phyloP scores from a whole-genome alignment of 2,797 vertebrate genomes.

The Benthosema pterotum region DNA sequence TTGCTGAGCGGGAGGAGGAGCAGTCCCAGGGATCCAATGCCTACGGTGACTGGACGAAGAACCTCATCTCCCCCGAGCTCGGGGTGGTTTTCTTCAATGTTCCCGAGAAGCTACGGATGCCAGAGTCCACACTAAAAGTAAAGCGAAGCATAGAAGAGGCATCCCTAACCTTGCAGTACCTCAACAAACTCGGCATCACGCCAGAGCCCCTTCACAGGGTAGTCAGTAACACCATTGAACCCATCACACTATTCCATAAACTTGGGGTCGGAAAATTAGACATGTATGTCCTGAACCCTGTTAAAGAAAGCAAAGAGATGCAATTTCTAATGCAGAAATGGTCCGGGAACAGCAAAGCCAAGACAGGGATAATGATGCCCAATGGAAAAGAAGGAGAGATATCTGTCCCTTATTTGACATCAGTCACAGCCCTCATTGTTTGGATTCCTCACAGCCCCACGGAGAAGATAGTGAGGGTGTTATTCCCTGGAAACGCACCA shows the following conservation, averaged over 20 bases:
- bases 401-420: conserved; percentile 97
- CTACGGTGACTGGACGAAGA: conserved; percentile 97
- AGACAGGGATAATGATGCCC: conserved; percentile 93
- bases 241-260: conserved; percentile 97
- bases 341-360: conserved; percentile 98
- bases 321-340: conserved; percentile 99
- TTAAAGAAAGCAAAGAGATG: conserved; percentile 99
- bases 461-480: conserved; percentile 95
- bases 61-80: conserved; percentile 96
- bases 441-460: conserved; percentile 95
- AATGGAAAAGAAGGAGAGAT: conserved; percentile 98
- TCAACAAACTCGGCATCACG: conserved; percentile 92
- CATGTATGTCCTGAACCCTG: conserved; percentile 97
- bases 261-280: conserved; percentile 96
- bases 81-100: conserved; percentile 98
- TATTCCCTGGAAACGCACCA: conserved; percentile 98
- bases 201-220: conserved; percentile 93
- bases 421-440: conserved; percentile 95
- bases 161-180: conserved; percentile 93
- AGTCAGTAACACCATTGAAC: conserved; percentile 93
- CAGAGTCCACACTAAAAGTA: conserved; percentile 92
- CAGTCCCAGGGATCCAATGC: conserved; percentile 87
- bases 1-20: conserved; percentile 95
- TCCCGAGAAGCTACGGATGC: conserved; percentile 92
- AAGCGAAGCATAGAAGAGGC: conserved; percentile 98